phyloP scores from a whole-genome alignment of 1,140 invertebrate genomes.

The Chrysomallon squamiferum region DNA sequence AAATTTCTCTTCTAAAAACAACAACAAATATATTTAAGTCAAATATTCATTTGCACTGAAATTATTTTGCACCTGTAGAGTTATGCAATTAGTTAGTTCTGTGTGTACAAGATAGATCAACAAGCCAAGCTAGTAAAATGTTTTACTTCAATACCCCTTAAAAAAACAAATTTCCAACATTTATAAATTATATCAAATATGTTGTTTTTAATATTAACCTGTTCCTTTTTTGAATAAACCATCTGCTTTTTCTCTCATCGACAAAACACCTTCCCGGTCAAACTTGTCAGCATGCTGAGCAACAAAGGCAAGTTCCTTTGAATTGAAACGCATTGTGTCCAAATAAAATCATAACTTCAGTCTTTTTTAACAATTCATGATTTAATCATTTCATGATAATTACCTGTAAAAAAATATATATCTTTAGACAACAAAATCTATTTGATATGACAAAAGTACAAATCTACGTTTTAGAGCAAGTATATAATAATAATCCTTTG shows the following conservation, averaged over 20 bases:
- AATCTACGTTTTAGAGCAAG: background rate
- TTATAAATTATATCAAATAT: too few species aligned
- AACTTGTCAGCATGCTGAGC: constrained; percentile 88
- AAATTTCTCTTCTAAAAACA: too few species aligned
- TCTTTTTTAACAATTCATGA: background rate
- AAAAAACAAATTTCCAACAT: too few species aligned
- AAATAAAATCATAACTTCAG: background rate
- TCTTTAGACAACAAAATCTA: background rate
- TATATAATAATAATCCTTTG: background rate
- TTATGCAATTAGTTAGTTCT: too few species aligned
- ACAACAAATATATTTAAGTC: too few species aligned
- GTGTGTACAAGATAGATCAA: too few species aligned
- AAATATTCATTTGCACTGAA: too few species aligned
- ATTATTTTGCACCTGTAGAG: too few species aligned
- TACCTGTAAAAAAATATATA: background rate
- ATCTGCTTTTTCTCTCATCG: constrained; percentile 86
- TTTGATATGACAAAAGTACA: background rate
- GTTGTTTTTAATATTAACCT: constrained; percentile 73
- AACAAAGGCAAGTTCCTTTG: constrained; percentile 82
- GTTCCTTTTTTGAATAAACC: constrained; percentile 84
- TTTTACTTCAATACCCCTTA: too few species aligned
- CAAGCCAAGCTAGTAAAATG: too few species aligned
- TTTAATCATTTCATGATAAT: too few species aligned
- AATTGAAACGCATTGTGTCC: constrained; percentile 84
- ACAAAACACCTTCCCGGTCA: constrained; percentile 89